Percentiles rank a stretch among this genome's conserved stretches.
Evolutionary conservation across 2,888 invertebrate genomes (phyloP).

Genomic region (Cephus rjabovi): DNA sequence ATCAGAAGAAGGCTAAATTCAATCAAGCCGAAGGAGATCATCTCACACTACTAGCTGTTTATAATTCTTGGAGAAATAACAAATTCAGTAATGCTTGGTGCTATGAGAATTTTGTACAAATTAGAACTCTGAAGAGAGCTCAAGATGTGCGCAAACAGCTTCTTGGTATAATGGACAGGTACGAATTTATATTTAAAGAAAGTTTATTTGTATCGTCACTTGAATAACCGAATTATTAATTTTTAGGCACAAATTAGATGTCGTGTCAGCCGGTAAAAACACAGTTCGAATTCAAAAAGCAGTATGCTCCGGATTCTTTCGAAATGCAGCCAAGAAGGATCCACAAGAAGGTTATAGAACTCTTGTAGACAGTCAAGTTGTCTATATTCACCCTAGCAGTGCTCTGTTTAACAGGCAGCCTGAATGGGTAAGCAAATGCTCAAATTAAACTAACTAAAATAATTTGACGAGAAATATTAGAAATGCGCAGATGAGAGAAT

Average conservation of each 20-base stretch:
- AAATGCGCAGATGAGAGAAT: neutral
- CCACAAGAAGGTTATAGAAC: slow-evolving; percentile 98
- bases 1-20: slow-evolving; percentile 99
- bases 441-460: slow-evolving; percentile 6
- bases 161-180: slow-evolving; percentile 96
- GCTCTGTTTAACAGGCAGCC: slow-evolving; percentile 98
- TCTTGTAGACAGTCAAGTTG: slow-evolving; percentile 96
- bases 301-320: slow-evolving; percentile 97
- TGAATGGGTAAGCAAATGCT: slow-evolving; percentile 78
- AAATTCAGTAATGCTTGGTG: slow-evolving; percentile 99
- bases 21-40: slow-evolving; percentile 99
- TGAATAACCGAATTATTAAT: slow-evolving; percentile 8
- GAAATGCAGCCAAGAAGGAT: slow-evolving; percentile 99
- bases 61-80: slow-evolving; percentile 99
- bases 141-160: slow-evolving; percentile 98
- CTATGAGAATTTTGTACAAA: slow-evolving; percentile 99
- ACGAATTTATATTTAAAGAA: slow-evolving; percentile 31
- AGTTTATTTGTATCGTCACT: slow-evolving; percentile 22
- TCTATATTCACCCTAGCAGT: slow-evolving; percentile 99
- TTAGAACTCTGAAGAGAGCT: slow-evolving; percentile 94
- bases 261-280: slow-evolving; percentile 96
- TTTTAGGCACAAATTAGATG: slow-evolving; percentile 90
- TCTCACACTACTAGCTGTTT: slow-evolving; percentile 95
- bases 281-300: slow-evolving; percentile 97
- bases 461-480: neutral